Evolutionary conservation across 2,888 invertebrate species (phyloP).

Genomic region (Andricus curvator): DNA sequence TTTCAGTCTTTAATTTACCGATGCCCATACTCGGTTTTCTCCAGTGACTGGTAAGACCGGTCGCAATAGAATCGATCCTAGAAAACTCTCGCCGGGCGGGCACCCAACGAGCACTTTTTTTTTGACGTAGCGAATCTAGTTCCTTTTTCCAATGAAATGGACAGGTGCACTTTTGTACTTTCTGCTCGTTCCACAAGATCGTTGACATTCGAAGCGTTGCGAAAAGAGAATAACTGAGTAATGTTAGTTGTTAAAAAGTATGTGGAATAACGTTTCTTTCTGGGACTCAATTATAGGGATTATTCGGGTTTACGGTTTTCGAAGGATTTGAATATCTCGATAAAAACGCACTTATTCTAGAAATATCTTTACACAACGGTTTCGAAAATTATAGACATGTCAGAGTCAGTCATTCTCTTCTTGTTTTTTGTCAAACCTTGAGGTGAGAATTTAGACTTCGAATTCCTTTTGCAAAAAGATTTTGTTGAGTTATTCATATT

Average conservation of each 20-base stretch:
- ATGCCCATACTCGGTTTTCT: slow-evolving; percentile 58
- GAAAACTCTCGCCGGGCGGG: slow-evolving; percentile 64
- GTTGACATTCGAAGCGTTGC: slow-evolving; percentile 33
- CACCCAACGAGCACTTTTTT: slow-evolving; percentile 53
- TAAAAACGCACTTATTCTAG: not conserved
- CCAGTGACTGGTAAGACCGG: slow-evolving; percentile 61
- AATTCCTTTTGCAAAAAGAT: too few species aligned
- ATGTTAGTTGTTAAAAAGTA: slow-evolving; percentile 22
- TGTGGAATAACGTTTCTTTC: slow-evolving; percentile 26
- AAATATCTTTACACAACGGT: not conserved
- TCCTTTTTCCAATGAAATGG: slow-evolving; percentile 40
- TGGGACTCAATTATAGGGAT: slow-evolving; percentile 11
- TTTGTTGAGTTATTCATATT: too few species aligned
- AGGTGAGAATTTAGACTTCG: not conserved
- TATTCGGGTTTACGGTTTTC: not conserved
- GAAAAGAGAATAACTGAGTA: slow-evolving; percentile 38
- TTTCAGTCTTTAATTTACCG: slow-evolving; percentile 53
- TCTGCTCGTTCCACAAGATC: slow-evolving; percentile 38
- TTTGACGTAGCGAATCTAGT: slow-evolving; percentile 38
- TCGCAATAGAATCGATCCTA: slow-evolving; percentile 53
- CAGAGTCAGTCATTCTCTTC: not conserved
- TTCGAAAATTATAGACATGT: not conserved
- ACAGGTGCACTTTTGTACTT: slow-evolving; percentile 43
- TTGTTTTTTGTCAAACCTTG: not conserved
- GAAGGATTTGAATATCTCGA: not conserved